Conservation (phyloP, 2,113 vertebrate species). For the Rhea pennata region DNA sequence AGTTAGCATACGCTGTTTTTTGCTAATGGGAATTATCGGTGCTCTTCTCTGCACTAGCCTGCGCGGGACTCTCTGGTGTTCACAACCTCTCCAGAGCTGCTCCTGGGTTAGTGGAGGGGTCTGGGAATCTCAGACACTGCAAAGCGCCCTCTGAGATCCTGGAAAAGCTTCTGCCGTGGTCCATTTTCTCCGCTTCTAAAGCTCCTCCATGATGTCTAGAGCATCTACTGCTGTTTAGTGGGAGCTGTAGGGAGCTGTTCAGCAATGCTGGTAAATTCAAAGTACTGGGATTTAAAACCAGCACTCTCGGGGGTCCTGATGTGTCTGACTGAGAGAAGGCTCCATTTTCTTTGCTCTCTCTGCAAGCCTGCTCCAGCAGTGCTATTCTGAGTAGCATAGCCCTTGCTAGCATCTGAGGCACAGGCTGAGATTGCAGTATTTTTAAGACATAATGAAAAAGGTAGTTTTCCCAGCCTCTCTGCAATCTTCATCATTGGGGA, state of each 20-base stretch:
- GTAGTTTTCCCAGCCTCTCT: slow-evolving; percentile 63
- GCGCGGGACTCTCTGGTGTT: fast-evolving
- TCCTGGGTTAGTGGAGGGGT: background rate
- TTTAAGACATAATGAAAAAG: slow-evolving; percentile 61
- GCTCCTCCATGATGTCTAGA: background rate
- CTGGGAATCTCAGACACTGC: background rate
- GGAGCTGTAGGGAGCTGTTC: slow-evolving; percentile 53
- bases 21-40: background rate
- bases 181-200: background rate
- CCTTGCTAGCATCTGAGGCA: slow-evolving; percentile 44
- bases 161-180: background rate
- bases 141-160: background rate
- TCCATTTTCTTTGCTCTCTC: slow-evolving; percentile 50
- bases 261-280: background rate
- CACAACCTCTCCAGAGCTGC: background rate
- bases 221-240: background rate
- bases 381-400: background rate
- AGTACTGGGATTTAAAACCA: background rate
- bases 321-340: background rate
- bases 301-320: background rate
- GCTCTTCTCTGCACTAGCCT: background rate
- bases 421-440: slow-evolving; percentile 49
- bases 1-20: fast-evolving
- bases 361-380: background rate
- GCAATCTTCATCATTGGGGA: slow-evolving; percentile 62